Evolutionary conservation across 2,113 vertebrate species (phyloP).

Genomic region (Butorides virescens): DNA sequence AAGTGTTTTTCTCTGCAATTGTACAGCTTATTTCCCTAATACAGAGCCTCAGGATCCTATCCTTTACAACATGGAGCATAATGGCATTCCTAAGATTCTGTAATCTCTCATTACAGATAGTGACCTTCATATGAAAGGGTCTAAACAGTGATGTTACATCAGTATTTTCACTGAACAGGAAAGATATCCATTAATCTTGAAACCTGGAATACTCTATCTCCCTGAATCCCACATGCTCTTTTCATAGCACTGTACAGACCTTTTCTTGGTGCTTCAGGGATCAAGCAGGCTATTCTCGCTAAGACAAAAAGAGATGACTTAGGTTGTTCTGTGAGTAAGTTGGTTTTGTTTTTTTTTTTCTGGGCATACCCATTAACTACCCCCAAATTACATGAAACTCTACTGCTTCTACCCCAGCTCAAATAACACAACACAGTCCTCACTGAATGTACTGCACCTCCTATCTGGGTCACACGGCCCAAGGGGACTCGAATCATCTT

Average conservation of each 20-base stretch:
- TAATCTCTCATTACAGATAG: neutral
- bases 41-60: neutral
- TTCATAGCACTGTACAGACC: neutral
- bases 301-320: neutral
- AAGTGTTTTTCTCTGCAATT: neutral
- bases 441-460: neutral
- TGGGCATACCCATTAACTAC: neutral
- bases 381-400: neutral
- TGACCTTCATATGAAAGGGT: neutral
- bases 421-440: neutral
- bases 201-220: neutral
- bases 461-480: neutral
- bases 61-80: neutral
- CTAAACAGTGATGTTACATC: neutral
- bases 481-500: neutral
- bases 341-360: neutral
- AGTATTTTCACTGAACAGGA: neutral
- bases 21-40: neutral
- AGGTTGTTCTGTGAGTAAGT: neutral
- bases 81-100: neutral
- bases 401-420: neutral
- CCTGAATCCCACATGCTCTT: neutral
- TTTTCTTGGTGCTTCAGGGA: neutral
- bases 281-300: neutral
- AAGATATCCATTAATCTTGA: neutral